Base-by-base conservation (phyloP, 2,113 vertebrate species). In the Toxotes chatareus region DNA sequence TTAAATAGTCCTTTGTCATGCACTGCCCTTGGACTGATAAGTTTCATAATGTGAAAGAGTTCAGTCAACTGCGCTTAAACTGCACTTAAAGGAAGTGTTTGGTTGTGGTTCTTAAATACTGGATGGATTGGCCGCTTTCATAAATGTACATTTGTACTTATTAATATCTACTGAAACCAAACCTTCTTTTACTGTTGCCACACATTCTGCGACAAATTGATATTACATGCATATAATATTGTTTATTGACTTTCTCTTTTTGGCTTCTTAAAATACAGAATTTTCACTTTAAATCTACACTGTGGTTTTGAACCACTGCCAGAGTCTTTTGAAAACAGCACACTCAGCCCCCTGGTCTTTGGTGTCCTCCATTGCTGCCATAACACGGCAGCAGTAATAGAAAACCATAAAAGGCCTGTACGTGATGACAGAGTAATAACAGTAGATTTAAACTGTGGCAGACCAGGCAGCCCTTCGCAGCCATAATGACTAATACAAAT, bases 391-490 rank as follows among this genome's bases (percentile, higher is more conserved):
- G 76, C 65, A 71, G 88, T 88, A 85, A 91, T 83, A 91, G 89
- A 88, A 89, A 91, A 64, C 82, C 75, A 86, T 92, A 90, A 93
- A 91, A 86, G 65, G 82, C 67, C 77, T 59, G 72, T 65, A 61
- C 44, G 27, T 71, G 93, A 91, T 89, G 91, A 90, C 93, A 88
- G 91, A 84, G 87, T 90, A 85, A 92, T 92, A 92, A 92, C 78
- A 84, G 76, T 88, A 88, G 91, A 93, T 92, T 91, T 91, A 92
- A 90, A 88, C 69, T 80, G 84, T 86, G 87, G 88, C 81, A 73
- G 88, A 86, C 17, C 76, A 74, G 76, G 75, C 80, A 68, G 72
- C 72, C 87, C 69, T 55, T 78, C 69, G 69, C 59, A 65, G 71
- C 63, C 53, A 67, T 87, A 88, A 88, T 90, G 91, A 83, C 72